Base-by-base conservation (phyloP, 2,888 invertebrate species). In the Diarsia rubi region DNA sequence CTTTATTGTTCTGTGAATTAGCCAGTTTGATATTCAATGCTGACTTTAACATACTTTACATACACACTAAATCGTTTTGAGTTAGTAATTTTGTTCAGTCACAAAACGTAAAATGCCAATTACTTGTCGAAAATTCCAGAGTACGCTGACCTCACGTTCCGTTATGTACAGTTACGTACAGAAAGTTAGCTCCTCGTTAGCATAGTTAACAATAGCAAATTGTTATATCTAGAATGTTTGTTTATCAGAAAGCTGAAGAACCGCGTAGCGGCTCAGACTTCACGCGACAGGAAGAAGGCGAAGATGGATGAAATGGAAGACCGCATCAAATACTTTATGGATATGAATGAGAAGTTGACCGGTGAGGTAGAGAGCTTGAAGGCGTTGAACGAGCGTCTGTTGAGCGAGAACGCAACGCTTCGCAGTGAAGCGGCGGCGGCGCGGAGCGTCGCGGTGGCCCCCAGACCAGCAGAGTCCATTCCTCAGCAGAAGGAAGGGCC, bases 191-290 rank as follows among this genome's bases (percentile, higher is more conserved):
- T 81, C 79, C 63, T 79, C 31, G 57, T 82, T 65, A 47, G n/a
- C 42, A 67, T 42, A 27, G 42, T 79, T 79, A 83, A 37, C 66
- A 49, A 49, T 31, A 44, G 64, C 57, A 79, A 86, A 80, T 78
- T 84, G 62, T 78, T 78, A 68, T 79, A 80, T 42, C n/a, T 47
- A 16, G 19, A 31, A 24, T 78, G 27, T 69, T 85, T 81, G 59
- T 72, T 79, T 80, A 64, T 62, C 63, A 99, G 99, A 93, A 99
- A 99, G 96, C 93, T 99, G 88, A 99, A 99, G 94, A 99, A 99
- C 93, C 97, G 99, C 85, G 99, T 99, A 44, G 99, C 99, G 49
- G 99, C 99, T 4, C 99, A 99, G 95, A 99, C 99, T 66, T 99
- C 99, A 0, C 97, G 99, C 72, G 99, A 99, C 94, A 97, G 99